Percentiles rank a stretch among this genome's conserved stretches.
These are phyloP conservation scores for Toxonevra muliebris DNA, from an alignment of 2,888 invertebrate genomes.

Conservation along the genomic window DNA sequence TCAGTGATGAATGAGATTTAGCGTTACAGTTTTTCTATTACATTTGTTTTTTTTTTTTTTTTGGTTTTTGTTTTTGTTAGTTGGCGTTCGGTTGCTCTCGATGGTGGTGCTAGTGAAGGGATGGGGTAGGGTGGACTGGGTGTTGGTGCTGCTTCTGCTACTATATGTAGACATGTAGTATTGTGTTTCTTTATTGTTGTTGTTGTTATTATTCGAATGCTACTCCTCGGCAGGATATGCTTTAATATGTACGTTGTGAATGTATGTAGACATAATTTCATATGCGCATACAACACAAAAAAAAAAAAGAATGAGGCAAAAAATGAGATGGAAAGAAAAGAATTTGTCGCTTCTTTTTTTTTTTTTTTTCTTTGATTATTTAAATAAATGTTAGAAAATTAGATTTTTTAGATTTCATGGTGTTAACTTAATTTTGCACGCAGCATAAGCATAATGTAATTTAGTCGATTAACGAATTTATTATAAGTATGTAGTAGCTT, in stretches of 20 bases:
- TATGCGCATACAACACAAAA: constrained; percentile 1
- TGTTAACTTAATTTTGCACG: not conserved
- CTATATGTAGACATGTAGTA: constrained; percentile 25
- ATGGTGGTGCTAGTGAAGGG: not conserved
- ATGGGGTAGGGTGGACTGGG: not conserved
- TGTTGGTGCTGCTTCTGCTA: not conserved
- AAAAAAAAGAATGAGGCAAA: not conserved
- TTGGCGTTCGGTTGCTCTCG: not conserved
- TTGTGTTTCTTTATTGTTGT: constrained; percentile 4
- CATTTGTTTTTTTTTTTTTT: constrained; percentile 12
- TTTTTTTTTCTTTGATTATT: not conserved
- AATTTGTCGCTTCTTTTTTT: not conserved
- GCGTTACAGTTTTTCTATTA: constrained; percentile 40
- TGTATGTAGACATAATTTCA: constrained; percentile 17
- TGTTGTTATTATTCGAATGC: constrained; percentile 8
- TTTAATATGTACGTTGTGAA: constrained; percentile 1
- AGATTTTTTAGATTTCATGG: not conserved
- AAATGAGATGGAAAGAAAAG: not conserved
- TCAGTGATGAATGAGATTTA: constrained; percentile 61
- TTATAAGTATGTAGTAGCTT: not conserved
- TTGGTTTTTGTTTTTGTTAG: not conserved
- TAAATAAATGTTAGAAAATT: not conserved
- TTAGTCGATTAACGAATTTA: not conserved
- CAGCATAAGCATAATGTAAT: not conserved
- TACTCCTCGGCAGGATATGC: constrained; percentile 1